Evolutionary conservation across 2,113 vertebrate species (phyloP).

Genomic region (Elgaria multicarinata): DNA sequence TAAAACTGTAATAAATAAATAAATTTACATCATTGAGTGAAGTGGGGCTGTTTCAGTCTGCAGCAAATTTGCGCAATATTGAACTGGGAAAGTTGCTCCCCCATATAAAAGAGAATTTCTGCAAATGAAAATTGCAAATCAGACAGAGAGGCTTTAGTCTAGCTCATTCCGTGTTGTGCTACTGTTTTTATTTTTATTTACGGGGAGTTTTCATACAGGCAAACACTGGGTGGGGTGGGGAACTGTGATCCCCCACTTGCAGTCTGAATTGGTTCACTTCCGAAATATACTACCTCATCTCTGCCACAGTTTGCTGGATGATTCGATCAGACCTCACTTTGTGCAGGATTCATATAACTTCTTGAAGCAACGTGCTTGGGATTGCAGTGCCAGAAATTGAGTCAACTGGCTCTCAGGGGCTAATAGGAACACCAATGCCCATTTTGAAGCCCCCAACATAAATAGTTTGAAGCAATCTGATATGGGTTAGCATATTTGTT

Average conservation of each 20-base stretch:
- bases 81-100: not conserved
- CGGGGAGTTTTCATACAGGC: not conserved
- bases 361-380: not conserved
- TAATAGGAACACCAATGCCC: not conserved
- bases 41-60: too few relatives aligned
- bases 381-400: not conserved
- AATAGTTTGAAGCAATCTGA: too few relatives aligned
- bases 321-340: not conserved
- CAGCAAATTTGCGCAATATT: too few relatives aligned
- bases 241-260: not conserved
- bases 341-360: not conserved
- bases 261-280: not conserved
- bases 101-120: not conserved
- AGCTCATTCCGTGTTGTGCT: not conserved
- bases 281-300: not conserved
- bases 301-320: not conserved
- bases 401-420: not conserved
- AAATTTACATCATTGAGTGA: too few relatives aligned
- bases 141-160: not conserved
- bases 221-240: not conserved
- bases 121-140: not conserved
- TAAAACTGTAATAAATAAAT: too few relatives aligned
- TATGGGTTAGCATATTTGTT: too few relatives aligned
- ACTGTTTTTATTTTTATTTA: not conserved
- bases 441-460: too few relatives aligned